Percentiles rank a stretch among this genome's conserved stretches.
Evolutionary conservation across 1,140 invertebrate genomes (phyloP).

Genomic region (Ceratina calcarata): DNA sequence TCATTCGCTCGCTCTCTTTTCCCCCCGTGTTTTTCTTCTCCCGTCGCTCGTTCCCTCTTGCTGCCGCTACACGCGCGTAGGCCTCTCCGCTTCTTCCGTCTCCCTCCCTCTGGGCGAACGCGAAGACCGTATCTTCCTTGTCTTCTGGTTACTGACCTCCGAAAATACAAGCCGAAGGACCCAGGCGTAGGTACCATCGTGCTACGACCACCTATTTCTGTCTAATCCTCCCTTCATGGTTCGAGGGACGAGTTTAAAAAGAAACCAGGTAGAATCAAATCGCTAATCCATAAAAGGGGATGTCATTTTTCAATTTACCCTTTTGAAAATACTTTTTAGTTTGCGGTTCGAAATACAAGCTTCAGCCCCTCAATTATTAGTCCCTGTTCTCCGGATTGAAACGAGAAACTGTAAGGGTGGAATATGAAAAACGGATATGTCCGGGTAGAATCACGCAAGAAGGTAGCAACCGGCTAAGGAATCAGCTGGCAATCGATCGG

Average conservation of each 20-base stretch:
- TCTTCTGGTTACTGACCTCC: slow-evolving; percentile 80
- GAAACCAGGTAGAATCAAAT: not conserved
- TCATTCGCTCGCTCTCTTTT: slow-evolving; percentile 27
- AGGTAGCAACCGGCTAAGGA: not conserved
- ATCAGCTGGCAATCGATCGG: slow-evolving; percentile 15
- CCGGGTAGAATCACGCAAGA: not conserved
- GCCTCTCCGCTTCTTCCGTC: slow-evolving; percentile 68
- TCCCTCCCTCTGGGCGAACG: slow-evolving; percentile 54
- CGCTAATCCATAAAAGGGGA: not conserved
- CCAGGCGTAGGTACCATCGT: slow-evolving; percentile 2
- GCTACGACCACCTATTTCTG: not conserved
- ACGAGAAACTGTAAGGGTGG: too few species aligned
- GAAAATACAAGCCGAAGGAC: slow-evolving; percentile 72
- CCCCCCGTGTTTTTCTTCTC: slow-evolving; percentile 43
- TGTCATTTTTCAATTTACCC: slow-evolving; percentile 24
- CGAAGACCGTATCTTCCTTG: slow-evolving; percentile 45
- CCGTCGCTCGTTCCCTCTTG: slow-evolving; percentile 27
- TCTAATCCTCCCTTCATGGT: not conserved
- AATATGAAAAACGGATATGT: too few species aligned
- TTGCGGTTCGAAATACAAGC: not conserved
- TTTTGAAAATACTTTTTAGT: slow-evolving; percentile 3
- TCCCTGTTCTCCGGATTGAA: too few species aligned
- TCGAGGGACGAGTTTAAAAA: not conserved
- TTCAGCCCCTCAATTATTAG: not conserved
- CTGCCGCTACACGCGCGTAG: slow-evolving; percentile 33